A percentile compares a stretch with the other conserved stretches of the same genome.
Evolutionary conservation across 2,113 vertebrate genomes (phyloP).

Genomic region (Canis aureus): DNA sequence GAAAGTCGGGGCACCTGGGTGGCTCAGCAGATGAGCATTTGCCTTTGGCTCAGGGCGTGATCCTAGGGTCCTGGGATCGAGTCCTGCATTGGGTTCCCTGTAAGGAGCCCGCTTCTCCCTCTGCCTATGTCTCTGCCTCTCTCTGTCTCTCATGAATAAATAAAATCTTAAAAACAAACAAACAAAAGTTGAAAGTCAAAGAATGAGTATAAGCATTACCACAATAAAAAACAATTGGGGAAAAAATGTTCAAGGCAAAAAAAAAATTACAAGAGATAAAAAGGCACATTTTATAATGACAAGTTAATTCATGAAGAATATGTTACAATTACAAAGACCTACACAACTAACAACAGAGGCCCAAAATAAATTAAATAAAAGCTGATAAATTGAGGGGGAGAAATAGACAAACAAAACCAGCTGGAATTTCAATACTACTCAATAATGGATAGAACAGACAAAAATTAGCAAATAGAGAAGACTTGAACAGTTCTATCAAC

Average conservation of each 20-base stretch:
- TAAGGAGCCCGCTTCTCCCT: too few species aligned
- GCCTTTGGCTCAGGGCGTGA: too few species aligned
- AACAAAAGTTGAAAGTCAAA: not conserved
- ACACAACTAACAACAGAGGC: not conserved
- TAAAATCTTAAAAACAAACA: too few species aligned
- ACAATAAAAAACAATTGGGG: not conserved
- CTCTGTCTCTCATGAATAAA: too few species aligned
- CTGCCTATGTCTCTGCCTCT: too few species aligned
- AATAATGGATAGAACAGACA: not conserved
- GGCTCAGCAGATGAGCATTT: too few species aligned
- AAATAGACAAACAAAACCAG: not conserved
- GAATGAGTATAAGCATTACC: not conserved
- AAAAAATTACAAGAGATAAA: not conserved
- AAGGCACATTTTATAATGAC: constrained; percentile 7
- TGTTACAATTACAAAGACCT: not conserved
- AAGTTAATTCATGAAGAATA: not conserved
- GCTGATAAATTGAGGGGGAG: not conserved
- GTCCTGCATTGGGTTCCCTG: too few species aligned
- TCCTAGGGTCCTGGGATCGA: too few species aligned
- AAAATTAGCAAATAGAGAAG: not conserved
- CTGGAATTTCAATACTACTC: not conserved
- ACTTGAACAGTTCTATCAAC: not conserved
- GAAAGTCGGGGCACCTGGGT: not conserved
- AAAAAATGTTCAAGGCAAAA: not conserved
- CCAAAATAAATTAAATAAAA: not conserved